These are phyloP conservation scores for Pogonocherus hispidulus DNA, from an alignment of 2,888 invertebrate genomes.

Conservation along the genomic window DNA sequence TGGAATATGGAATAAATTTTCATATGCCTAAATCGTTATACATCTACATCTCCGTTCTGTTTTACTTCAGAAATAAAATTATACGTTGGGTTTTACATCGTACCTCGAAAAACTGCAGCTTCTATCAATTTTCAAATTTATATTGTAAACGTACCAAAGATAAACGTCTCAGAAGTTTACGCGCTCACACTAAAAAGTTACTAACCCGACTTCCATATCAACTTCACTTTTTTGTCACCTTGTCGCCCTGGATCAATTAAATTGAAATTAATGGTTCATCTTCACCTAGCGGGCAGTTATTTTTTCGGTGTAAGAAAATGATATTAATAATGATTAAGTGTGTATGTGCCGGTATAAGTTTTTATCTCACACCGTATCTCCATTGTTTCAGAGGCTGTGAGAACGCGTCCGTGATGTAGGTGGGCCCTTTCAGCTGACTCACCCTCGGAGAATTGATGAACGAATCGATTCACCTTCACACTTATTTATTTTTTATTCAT, in stretches of 20 bases:
- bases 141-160: too few relatives aligned
- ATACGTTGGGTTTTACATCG: too few relatives aligned
- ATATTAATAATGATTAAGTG: conserved; percentile 12
- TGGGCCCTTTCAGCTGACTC: conserved; percentile 30
- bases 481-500: conserved; percentile 16
- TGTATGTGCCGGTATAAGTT: neutral
- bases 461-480: conserved; percentile 24
- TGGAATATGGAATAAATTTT: too few relatives aligned
- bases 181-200: too few relatives aligned
- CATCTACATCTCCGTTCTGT: too few relatives aligned
- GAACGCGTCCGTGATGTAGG: conserved; percentile 23
- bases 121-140: too few relatives aligned
- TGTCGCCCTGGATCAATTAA: neutral
- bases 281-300: conserved; percentile 3
- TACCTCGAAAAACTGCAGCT: too few relatives aligned
- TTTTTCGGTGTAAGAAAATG: neutral
- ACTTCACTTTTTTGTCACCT: neutral
- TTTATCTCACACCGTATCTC: conserved; percentile 12
- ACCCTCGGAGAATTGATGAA: conserved; percentile 21
- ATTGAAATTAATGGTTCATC: neutral
- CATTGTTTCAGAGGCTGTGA: conserved; percentile 2
- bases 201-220: neutral
- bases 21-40: too few relatives aligned
- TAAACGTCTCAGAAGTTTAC: too few relatives aligned
- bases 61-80: too few relatives aligned